Evolutionary conservation across 1,140 invertebrate genomes (phyloP), one percentile per base, ranked within the genome.

Genomic region (Drosophila parabipectinata): DNA sequence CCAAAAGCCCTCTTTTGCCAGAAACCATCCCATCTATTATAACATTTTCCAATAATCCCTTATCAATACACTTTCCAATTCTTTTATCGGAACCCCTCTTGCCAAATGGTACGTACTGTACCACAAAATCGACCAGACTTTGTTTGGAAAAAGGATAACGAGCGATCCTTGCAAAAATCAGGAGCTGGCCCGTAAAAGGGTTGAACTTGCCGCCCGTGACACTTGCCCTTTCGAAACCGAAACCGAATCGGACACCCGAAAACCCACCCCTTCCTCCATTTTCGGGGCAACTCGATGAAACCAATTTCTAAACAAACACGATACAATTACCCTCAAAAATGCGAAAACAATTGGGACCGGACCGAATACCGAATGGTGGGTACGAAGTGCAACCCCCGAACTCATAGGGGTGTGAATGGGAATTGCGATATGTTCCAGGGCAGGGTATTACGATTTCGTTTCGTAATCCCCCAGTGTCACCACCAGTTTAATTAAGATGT

Each of bases 301-400:
- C 44, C 28, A 30, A 64, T 64, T 83, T 60, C 37, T 47, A 72
- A 58, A 21, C 61, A 83, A 83, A 83, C 63, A 41, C 18, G 34
- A 34, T 61, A 76, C 66, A 79, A 83, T 76, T 83, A 83, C 64
- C 79, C 80, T 77, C 58, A 84, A 83, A 84, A 72, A n/a, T 47
- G 41, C 3, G 21, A 48, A 61, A 61, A 66, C 79, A 73, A 10
- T 45, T 44, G 8, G 7, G 48, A 59, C 28, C 8, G 45, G 21
- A 52, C 18, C 18, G 18, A 18, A 18, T 18, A 18, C 18, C 18
- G 18, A 18, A 18, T 39, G 37, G 50, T 56, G n/a, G 30, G 24
- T 37, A 12, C 24, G 2, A 63, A 50, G 3, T 24, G 21, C 76
- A 71, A 72, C 75, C 79, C 75, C 61, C 67, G 57, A 79, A 30